These are phyloP conservation scores for Squalus acanthias DNA, from an alignment of 2,797 vertebrate species.

Conservation along the genomic window DNA sequence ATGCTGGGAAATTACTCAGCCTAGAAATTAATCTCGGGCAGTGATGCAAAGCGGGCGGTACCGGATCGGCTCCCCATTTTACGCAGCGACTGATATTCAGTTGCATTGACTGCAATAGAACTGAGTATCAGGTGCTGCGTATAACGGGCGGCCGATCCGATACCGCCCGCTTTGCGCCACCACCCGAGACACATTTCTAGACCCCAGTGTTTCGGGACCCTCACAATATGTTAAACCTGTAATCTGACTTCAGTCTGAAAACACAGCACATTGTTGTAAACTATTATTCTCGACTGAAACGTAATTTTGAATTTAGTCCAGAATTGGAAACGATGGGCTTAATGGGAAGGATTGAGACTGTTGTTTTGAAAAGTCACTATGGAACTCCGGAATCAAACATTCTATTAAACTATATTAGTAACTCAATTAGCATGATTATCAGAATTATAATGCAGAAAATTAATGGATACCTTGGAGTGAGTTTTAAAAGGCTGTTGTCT, in stretches of 20 bases:
- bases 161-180: too few relatives aligned
- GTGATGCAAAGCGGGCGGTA: too few relatives aligned
- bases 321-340: neutral
- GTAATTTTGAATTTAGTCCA: neutral
- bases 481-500: neutral
- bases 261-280: neutral
- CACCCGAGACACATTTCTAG: too few relatives aligned
- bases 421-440: neutral
- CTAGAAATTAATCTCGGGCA: too few relatives aligned
- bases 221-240: neutral
- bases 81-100: too few relatives aligned
- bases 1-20: neutral
- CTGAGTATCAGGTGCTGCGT: too few relatives aligned
- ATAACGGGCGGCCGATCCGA: too few relatives aligned
- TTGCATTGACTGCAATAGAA: too few relatives aligned
- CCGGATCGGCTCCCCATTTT: too few relatives aligned
- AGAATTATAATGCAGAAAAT: neutral
- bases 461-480: neutral
- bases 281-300: neutral
- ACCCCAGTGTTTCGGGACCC: neutral
- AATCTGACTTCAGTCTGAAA: neutral
- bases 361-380: neutral
- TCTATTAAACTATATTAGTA: neutral
- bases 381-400: neutral
- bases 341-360: neutral